Conservation (phyloP, 2,888 invertebrate genomes). For the Baronia brevicornis region DNA sequence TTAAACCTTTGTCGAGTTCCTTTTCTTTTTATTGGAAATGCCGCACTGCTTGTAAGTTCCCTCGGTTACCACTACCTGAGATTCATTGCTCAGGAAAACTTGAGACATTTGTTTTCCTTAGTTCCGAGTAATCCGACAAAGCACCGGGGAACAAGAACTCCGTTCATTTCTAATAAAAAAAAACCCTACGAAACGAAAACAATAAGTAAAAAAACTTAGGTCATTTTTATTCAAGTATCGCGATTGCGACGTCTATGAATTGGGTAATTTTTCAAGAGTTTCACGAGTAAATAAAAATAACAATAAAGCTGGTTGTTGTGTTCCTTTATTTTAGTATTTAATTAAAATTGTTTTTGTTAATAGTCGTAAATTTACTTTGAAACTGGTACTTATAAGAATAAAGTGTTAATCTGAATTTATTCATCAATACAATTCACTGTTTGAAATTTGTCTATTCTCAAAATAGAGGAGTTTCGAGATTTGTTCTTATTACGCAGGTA, state of each 20-base stretch:
- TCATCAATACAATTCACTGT: too few relatives aligned
- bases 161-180: slow-evolving; percentile 13
- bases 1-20: slow-evolving; percentile 6
- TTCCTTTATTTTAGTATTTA: neutral
- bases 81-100: slow-evolving; percentile 12
- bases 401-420: too few relatives aligned
- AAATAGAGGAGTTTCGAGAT: too few relatives aligned
- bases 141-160: slow-evolving; percentile 12
- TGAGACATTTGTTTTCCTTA: slow-evolving; percentile 11
- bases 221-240: slow-evolving; percentile 9
- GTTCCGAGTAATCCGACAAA: slow-evolving; percentile 13
- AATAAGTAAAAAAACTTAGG: slow-evolving; percentile 11
- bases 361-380: slow-evolving; percentile 12
- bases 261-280: slow-evolving; percentile 3
- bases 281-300: neutral
- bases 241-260: slow-evolving; percentile 5
- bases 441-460: too few relatives aligned
- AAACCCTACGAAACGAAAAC: slow-evolving; percentile 9
- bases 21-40: slow-evolving; percentile 12
- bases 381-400: too few relatives aligned
- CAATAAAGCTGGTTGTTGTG: neutral
- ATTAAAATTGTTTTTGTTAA: slow-evolving; percentile 6
- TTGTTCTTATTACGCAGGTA: too few relatives aligned
- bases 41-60: slow-evolving; percentile 8
- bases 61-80: slow-evolving; percentile 6